phyloP scores from a whole-genome alignment of 2,888 invertebrate genomes.

The Melipona bicolor region DNA sequence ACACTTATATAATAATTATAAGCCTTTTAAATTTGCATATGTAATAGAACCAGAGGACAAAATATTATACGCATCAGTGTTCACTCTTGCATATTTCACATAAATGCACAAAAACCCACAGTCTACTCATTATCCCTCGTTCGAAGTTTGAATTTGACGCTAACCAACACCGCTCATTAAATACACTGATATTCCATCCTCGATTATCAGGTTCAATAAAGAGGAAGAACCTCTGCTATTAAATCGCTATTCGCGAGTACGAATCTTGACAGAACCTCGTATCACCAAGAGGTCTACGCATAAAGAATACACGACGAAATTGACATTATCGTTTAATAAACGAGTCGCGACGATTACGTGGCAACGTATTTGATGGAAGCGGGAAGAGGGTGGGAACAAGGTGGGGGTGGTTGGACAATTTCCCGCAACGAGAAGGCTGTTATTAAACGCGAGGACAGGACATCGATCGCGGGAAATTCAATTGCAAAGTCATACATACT shows the following conservation, averaged over 20 bases:
- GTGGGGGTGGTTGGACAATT: conserved; percentile 14
- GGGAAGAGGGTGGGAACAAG: background rate
- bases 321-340: conserved; percentile 30
- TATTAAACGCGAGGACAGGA: conserved; percentile 49
- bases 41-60: too few species aligned
- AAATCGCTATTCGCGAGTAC: too few species aligned
- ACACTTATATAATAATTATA: too few species aligned
- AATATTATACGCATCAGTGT: too few species aligned
- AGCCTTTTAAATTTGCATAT: too few species aligned
- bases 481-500: conserved; percentile 50
- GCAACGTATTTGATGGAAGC: background rate
- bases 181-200: fast-evolving
- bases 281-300: background rate
- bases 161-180: background rate
- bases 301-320: background rate
- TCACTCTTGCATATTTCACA: too few species aligned
- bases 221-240: too few species aligned
- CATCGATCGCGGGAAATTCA: conserved; percentile 57
- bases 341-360: conserved; percentile 24
- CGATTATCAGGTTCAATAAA: background rate
- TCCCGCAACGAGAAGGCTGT: conserved; percentile 36
- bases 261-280: background rate
- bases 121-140: background rate
- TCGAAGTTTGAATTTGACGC: background rate
- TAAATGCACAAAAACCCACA: too few species aligned